These are phyloP conservation scores for Netelia virgata DNA, from an alignment of 2,888 invertebrate species.

Conservation along the genomic window DNA sequence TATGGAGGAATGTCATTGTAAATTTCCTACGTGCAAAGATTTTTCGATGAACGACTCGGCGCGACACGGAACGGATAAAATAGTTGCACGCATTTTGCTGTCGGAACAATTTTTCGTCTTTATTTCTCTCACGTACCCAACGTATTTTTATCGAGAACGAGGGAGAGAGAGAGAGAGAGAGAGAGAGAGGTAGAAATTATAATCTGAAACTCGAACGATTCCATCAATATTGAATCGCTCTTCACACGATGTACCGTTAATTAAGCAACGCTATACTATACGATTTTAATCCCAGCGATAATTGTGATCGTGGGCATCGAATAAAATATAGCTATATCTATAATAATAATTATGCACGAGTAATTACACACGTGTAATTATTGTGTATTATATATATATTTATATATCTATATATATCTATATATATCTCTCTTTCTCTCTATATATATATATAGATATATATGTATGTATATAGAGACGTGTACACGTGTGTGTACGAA, in stretches of 20 bases:
- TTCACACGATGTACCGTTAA: conserved; percentile 12
- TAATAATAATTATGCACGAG: neutral
- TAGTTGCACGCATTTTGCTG: conserved; percentile 9
- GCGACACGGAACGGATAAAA: neutral
- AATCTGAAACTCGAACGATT: neutral
- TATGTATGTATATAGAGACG: neutral
- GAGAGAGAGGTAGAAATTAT: neutral
- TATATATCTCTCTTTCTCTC: too few species aligned
- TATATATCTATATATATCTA: neutral
- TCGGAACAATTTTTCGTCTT: conserved; percentile 23
- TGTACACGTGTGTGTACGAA: neutral
- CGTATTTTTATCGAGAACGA: neutral
- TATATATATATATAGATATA: neutral
- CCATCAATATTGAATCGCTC: neutral
- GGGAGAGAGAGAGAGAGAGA: neutral
- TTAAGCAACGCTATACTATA: neutral
- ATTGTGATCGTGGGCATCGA: conserved; percentile 1
- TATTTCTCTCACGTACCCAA: neutral
- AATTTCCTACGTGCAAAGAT: conserved; percentile 20
- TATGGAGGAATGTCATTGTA: neutral
- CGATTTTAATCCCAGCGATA: conserved; percentile 1
- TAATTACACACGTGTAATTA: conserved; percentile 6
- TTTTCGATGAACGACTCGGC: conserved; percentile 22
- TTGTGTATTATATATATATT: neutral
- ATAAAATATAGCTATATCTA: neutral